A percentile compares a stretch with the other conserved stretches of the same genome.
Evolutionary conservation across 2,797 vertebrate genomes (phyloP).

Genomic region (Todus mexicanus): DNA sequence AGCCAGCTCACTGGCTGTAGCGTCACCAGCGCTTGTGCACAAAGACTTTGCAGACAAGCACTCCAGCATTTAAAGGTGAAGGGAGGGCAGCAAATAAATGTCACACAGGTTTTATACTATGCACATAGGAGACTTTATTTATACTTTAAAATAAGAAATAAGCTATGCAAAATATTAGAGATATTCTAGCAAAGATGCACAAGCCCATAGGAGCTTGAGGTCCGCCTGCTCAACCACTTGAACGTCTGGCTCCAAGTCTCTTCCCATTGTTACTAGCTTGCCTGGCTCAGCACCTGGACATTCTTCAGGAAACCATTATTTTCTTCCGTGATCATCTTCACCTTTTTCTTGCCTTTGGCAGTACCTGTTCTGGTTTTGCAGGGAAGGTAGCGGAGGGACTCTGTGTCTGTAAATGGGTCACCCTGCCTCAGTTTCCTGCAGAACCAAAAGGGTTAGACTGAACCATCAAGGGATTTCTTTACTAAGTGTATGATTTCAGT

Average conservation of each 20-base stretch:
- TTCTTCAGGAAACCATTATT: background rate
- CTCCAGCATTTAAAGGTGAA: background rate
- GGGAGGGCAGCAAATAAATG: background rate
- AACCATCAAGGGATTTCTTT: background rate
- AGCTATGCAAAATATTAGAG: background rate
- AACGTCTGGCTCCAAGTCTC: background rate
- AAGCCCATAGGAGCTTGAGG: background rate
- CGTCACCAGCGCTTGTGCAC: background rate
- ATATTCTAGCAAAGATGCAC: background rate
- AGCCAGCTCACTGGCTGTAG: background rate
- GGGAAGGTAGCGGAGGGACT: background rate
- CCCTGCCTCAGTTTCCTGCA: constrained; percentile 69
- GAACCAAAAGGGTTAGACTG: background rate
- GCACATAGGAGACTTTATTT: background rate
- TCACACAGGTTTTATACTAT: background rate
- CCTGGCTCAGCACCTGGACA: background rate
- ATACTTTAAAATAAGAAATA: background rate
- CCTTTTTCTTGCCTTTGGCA: background rate
- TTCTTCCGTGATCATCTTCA: background rate
- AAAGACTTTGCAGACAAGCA: background rate
- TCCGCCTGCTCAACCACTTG: background rate
- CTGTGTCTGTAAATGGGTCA: constrained; percentile 38
- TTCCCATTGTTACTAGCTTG: background rate
- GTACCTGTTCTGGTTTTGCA: background rate
- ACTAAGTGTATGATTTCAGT: background rate